Evolutionary conservation across 1,140 invertebrate species (phyloP).

Genomic region (Monochamus saltuarius): DNA sequence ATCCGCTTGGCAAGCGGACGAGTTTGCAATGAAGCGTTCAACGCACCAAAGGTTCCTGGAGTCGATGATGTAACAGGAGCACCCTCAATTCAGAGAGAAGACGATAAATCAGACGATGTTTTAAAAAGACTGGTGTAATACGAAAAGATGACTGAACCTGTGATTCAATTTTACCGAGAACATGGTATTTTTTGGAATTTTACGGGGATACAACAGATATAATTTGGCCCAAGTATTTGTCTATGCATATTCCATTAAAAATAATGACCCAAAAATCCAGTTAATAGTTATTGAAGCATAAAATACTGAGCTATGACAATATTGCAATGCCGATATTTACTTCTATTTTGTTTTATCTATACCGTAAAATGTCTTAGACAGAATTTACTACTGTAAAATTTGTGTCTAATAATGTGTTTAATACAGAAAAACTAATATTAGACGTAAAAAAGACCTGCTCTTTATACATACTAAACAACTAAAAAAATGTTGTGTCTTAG

Average conservation of each 20-base stretch:
- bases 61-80: conserved; percentile 93
- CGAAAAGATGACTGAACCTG: conserved; percentile 71
- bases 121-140: conserved; percentile 77
- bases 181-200: conserved; percentile 79
- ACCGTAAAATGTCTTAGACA: too few relatives aligned
- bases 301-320: too few relatives aligned
- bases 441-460: too few relatives aligned
- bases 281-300: neutral
- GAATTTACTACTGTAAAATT: too few relatives aligned
- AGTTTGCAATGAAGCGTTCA: conserved; percentile 93
- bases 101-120: conserved; percentile 90
- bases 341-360: too few relatives aligned
- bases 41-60: conserved; percentile 81
- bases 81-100: conserved; percentile 78
- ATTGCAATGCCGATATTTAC: too few relatives aligned
- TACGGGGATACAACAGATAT: conserved; percentile 76
- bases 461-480: too few relatives aligned
- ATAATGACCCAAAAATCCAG: conserved; percentile 28
- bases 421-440: too few relatives aligned
- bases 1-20: conserved; percentile 86
- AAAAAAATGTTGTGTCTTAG: too few relatives aligned
- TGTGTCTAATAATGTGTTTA: too few relatives aligned
- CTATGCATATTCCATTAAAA: conserved; percentile 48
- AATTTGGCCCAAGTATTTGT: conserved; percentile 79
- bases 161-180: conserved; percentile 80